Base-by-base conservation (phyloP, 2,113 vertebrate species). In the Platichthys stellatus region DNA sequence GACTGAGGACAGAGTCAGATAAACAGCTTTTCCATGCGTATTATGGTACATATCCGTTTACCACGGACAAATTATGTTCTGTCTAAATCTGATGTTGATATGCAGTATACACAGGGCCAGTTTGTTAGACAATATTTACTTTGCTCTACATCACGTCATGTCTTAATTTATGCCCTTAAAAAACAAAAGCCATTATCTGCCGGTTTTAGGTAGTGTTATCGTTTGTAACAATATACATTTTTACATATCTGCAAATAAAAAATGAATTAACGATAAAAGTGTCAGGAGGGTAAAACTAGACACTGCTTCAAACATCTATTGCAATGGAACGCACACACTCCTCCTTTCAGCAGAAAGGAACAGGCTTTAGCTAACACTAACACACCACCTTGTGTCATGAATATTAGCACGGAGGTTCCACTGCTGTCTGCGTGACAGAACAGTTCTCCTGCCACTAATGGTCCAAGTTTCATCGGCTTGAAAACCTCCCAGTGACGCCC, bases 1-100 rank as follows among this genome's bases (percentile, higher is more conserved):
- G 89, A 89, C 87, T 86, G 76, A 85, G 78, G 85, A 90, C 83
- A 87, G 78, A 89, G 80, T 81, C 82, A 87, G 84, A 93, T 90
- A 90, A 90, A 92, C 79, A 92, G 81, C 82, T 84, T 92, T 78
- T 83, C 80, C 79, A 79, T 79, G 72, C 76, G 56, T 73, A 74
- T 64, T 85, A 65, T 28, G 61, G 49, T 77, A 77, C 76, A 84
- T 72, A 74, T 69, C 47, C 7, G 2, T 69, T 82, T 35, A 69
- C 65, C 15, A 18, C 40, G 57, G 43, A 49, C 63, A 12, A 58
- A 73, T 69, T 72, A 1, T 65, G 62, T 62, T 28, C 31, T 69
- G 47, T 59, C 53, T 35, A 38, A 76, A 70, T 63, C 38, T 69
- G 38, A 72, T 75, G 66, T 61, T 77, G 59, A 72, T 63, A 51